phyloP scores from a whole-genome alignment of 2,113 vertebrate species.

The Recurvirostra avosetta region DNA sequence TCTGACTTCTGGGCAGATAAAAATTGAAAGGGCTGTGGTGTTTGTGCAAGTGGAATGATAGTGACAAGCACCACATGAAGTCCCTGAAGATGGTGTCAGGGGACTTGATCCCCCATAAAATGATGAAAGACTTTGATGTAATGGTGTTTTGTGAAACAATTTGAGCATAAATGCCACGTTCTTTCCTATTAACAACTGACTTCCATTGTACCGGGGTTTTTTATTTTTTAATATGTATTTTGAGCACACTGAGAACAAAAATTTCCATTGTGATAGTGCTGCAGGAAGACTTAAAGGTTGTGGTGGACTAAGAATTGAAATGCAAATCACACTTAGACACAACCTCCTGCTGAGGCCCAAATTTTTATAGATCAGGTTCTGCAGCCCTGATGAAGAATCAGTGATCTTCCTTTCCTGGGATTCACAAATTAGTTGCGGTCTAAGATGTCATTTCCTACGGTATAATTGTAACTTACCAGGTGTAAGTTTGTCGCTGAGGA shows the following conservation, averaged over 20 bases:
- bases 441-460: conserved; percentile 68
- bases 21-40: neutral
- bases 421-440: conserved; percentile 68
- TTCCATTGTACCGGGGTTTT: conserved; percentile 26
- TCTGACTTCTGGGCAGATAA: conserved; percentile 8
- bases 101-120: neutral
- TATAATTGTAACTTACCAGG: conserved; percentile 70
- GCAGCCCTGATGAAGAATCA: conserved; percentile 68
- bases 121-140: conserved; percentile 29
- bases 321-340: conserved; percentile 71
- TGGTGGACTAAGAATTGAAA: conserved; percentile 71
- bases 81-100: neutral
- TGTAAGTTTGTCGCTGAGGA: conserved; percentile 76
- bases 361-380: conserved; percentile 72
- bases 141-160: conserved; percentile 28
- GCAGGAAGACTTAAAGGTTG: conserved; percentile 69
- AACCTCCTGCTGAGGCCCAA: conserved; percentile 70
- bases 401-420: conserved; percentile 60
- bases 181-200: conserved; percentile 17
- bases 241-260: conserved; percentile 35
- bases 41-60: neutral
- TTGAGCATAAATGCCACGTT: neutral
- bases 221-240: conserved; percentile 11
- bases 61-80: neutral
- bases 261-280: conserved; percentile 54